Conservation (phyloP, 2,113 vertebrate genomes). For the Nycticebus coucang region DNA sequence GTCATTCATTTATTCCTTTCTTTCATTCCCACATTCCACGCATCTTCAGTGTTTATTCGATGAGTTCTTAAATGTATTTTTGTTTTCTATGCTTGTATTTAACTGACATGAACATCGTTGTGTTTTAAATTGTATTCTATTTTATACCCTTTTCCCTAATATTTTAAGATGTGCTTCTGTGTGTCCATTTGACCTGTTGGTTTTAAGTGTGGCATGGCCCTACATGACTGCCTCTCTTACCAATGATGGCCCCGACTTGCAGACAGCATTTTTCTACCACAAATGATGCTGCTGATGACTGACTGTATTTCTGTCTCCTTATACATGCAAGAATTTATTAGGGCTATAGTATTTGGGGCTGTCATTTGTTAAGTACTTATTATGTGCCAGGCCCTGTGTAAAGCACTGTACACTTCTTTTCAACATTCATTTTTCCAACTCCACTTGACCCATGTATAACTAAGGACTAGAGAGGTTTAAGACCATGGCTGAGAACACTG, state of each 20-base stretch:
- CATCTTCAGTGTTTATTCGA: background rate
- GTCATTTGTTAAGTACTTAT: background rate
- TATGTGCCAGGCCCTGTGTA: background rate
- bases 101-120: background rate
- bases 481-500: background rate
- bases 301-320: background rate
- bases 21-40: background rate
- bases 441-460: background rate
- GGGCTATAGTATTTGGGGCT: background rate
- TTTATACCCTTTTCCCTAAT: background rate
- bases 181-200: background rate
- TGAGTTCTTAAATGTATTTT: background rate
- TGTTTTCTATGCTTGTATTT: background rate
- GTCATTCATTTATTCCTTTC: too few species aligned
- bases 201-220: background rate
- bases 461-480: background rate
- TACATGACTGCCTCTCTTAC: fast-evolving
- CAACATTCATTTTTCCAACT: background rate
- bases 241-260: too few species aligned
- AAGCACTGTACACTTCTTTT: fast-evolving
- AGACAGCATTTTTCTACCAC: background rate
- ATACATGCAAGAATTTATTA: background rate
- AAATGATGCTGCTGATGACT: fast-evolving
- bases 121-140: background rate
- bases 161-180: background rate